Evolutionary conservation across 2,113 vertebrate species (phyloP).

Genomic region (Petromus typicus): DNA sequence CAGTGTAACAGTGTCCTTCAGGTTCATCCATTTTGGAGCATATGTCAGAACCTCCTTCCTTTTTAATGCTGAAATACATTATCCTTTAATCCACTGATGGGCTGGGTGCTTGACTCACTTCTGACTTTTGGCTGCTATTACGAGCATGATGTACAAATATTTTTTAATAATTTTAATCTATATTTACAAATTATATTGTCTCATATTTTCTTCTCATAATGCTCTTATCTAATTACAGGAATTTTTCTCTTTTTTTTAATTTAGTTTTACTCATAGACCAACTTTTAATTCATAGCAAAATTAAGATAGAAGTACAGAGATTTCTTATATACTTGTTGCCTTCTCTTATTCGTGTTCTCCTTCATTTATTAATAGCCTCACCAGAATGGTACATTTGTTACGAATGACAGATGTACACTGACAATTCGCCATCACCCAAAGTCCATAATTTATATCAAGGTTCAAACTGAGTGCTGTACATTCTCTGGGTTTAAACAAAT

Average conservation of each 20-base stretch:
- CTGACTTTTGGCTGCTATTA: neutral
- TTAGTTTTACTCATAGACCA: neutral
- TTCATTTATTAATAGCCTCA: neutral
- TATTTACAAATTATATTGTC: neutral
- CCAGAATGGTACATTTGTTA: neutral
- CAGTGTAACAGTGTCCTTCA: neutral
- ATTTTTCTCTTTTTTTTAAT: neutral
- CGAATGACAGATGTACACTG: neutral
- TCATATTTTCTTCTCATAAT: conserved; percentile 23
- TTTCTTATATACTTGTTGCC: neutral
- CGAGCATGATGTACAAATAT: neutral
- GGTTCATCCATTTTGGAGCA: neutral
- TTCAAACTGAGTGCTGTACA: neutral
- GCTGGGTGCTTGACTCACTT: neutral
- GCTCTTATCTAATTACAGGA: neutral
- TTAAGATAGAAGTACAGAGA: neutral
- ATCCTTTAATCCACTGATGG: neutral
- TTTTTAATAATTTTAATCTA: conserved; percentile 25
- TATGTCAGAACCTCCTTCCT: neutral
- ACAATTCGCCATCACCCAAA: neutral
- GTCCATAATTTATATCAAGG: neutral
- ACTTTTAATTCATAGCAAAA: neutral
- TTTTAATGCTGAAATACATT: neutral
- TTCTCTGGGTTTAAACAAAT: neutral
- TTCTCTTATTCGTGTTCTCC: neutral